Percentiles rank a stretch among this genome's conserved stretches.
These are phyloP conservation scores for Mimachlamys varia DNA, from an alignment of 2,888 invertebrate genomes.

Conservation along the genomic window DNA sequence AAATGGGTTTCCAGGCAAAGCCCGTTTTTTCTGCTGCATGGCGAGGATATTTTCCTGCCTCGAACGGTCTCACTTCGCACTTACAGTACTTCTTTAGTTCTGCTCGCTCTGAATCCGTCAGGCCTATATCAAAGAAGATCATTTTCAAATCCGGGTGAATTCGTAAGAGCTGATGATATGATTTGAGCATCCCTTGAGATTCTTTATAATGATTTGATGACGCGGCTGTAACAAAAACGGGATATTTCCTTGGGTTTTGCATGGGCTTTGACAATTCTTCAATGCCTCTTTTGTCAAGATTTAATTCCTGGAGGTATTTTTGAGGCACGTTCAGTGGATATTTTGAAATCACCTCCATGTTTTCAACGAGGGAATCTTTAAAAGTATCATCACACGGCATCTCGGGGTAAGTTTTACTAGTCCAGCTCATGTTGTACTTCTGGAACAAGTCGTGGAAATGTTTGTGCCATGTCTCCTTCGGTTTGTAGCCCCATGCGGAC, in stretches of 20 bases:
- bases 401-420: neutral
- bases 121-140: constrained; percentile 57
- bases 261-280: neutral
- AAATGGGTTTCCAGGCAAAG: constrained; percentile 63
- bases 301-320: neutral
- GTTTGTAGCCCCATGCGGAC: neutral
- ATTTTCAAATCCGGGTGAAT: constrained; percentile 53
- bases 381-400: neutral
- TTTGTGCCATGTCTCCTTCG: neutral
- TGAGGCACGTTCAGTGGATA: neutral
- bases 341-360: neutral
- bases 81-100: neutral
- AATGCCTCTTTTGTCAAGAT: neutral
- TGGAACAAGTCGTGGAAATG: neutral
- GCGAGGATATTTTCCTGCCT: constrained; percentile 52
- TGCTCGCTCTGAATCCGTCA: constrained; percentile 14
- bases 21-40: constrained; percentile 50
- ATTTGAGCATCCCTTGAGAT: constrained; percentile 51
- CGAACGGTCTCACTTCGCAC: neutral
- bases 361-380: neutral
- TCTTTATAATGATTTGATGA: constrained; percentile 53
- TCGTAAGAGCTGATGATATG: constrained; percentile 45
- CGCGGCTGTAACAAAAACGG: constrained; percentile 60
- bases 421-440: constrained; percentile 23
- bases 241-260: constrained; percentile 36